Conservation (phyloP, 64 coral and sea anemone species). For the Pocillopora damicornis region DNA sequence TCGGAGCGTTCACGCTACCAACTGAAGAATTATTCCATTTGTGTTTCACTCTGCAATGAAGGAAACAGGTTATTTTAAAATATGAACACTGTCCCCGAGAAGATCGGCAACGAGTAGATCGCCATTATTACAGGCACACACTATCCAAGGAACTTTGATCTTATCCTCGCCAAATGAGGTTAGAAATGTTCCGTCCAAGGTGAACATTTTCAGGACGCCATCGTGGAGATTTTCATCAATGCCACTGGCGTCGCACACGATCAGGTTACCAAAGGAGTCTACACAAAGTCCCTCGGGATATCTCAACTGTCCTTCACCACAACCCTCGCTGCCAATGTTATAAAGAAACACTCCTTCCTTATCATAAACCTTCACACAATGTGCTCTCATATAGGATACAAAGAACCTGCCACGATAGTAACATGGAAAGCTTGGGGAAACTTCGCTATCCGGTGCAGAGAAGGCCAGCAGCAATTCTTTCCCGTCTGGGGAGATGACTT, state of each 20-base stretch:
- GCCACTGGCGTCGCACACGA: slow-evolving; percentile 27
- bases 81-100: too few relatives aligned
- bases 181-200: slow-evolving; percentile 24
- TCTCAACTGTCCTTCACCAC: not conserved
- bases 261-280: not conserved
- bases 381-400: not conserved
- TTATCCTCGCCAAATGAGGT: not conserved
- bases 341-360: slow-evolving; percentile 7
- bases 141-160: too few relatives aligned
- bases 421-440: not conserved
- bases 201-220: slow-evolving; percentile 4
- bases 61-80: too few relatives aligned
- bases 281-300: slow-evolving; percentile 8
- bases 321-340: slow-evolving; percentile 7
- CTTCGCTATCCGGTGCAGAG: not conserved
- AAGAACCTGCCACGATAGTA: slow-evolving; percentile 18
- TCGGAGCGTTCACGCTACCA: too few relatives aligned
- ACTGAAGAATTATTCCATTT: too few relatives aligned
- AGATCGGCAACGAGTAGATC: too few relatives aligned
- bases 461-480: slow-evolving; percentile 3
- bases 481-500: not conserved
- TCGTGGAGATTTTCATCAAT: not conserved
- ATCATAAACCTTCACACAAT: slow-evolving; percentile 29
- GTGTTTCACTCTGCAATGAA: too few relatives aligned
- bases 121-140: too few relatives aligned